Base-by-base conservation (phyloP, 1,140 invertebrate species). In the Platyscapa corneri region DNA sequence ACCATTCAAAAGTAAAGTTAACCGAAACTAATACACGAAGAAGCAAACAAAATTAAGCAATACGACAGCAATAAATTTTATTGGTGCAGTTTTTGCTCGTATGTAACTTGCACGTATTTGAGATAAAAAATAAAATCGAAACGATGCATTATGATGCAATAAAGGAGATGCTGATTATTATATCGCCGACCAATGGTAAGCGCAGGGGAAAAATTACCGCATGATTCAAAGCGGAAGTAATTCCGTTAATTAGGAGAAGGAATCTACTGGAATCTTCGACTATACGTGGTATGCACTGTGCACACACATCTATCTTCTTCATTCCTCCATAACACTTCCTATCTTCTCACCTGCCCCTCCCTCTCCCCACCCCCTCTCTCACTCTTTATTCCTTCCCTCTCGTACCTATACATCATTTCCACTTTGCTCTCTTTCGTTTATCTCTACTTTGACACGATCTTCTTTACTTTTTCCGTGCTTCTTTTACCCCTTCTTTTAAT, bases 191-290 rank as follows among this genome's bases (percentile, higher is more conserved):
- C 70, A 10, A 42, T 42, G 23, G n/a, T 74, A n/a, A 42, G 37
- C 7, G 70, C 14, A 76, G 75, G 27, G 27, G 53, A 53, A 60
- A 39, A 78, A 46, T 37, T 67, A 46, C 60, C 37, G 60, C 39
- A 27, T 42, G 1, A n/a, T 39, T 32, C 70, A 46, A n/a, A 65
- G 53, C 65, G 70, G 81, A 74, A 75, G 70, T 72, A 42, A 60
- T 74, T 83, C 74, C 72, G 49, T 75, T 83, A 74, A 83, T 75
- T 75, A 46, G 81, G n/a, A 42, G 60, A 80, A 80, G 39, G 60
- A 30, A 80, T 67, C 64, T 49, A 46, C 78, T 64, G 27, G 56
- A 64, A 60, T 64, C 56, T n/a, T 60, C 23, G 23, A 39, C 77
- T 79, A 42, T 27, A 82, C 49, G 39, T 64, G 42, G n/a, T 56